Base-by-base conservation (phyloP, 1,140 invertebrate species). In the Trichoplusia ni region DNA sequence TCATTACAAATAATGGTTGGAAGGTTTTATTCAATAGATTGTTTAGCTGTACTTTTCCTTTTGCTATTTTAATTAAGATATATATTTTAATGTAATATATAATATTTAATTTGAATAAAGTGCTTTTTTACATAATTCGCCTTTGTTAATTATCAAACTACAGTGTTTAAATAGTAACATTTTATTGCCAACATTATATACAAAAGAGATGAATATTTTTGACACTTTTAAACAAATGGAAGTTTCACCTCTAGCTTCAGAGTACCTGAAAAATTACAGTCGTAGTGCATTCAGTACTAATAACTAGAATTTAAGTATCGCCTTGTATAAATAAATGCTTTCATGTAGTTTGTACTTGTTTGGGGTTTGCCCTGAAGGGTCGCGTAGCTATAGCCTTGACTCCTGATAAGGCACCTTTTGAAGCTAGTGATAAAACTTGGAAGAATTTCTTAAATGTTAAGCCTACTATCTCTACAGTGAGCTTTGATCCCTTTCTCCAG, bases 11-110 rank as follows among this genome's bases (percentile, higher is more conserved):
- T 68, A 74, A 82, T 77, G 81, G 82, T 84, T 81, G 78, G 81
- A 89, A 87, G 83, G 56, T 60, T 86, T 83, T 83, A 79, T 88
- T 86, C 78, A 82, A 81, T 89, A 86, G 80, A 80, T 84, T 79
- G 81, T 85, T 79, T 90, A 90, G 87, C 82, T 87, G 82, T 88
- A 88, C 70, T 82, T 86, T 89, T 78, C 75, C 77, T 84, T 86
- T 86, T 84, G 84, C 86, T 85, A 90, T 81, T 82, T 88, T 87
- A 86, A 88, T 88, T 88, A 86, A 86, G 83, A 84, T 83, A 88
- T 88, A 86, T 90, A 88, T 89, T 90, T 87, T 89, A 90, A 85
- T 90, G 87, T 90, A 90, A 90, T 87, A 90, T 90, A 90, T 87
- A 82, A 78, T 86, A 90, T 90, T 87, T 90, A 90, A 90, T 90